Evolutionary conservation across 2,888 invertebrate species (phyloP).

Genomic region (Eremobia ochroleuca): DNA sequence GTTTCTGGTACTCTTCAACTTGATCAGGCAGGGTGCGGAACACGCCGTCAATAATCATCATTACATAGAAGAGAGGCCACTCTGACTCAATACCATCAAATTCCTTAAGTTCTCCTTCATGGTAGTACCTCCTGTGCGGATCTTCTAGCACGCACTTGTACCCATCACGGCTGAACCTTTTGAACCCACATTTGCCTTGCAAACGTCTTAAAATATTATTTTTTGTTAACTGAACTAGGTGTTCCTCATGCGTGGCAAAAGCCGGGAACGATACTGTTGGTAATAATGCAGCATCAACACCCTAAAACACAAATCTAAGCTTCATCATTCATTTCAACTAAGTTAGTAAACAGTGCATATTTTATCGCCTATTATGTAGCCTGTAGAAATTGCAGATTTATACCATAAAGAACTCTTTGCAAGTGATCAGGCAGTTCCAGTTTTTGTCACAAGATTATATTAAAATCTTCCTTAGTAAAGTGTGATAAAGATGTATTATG

Average conservation of each 20-base stretch:
- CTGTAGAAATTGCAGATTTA: neutral
- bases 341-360: neutral
- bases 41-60: slow-evolving; percentile 99
- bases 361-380: neutral
- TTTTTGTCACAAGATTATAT: neutral
- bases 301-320: slow-evolving; percentile 89
- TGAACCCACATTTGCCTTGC: slow-evolving; percentile 97
- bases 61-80: slow-evolving; percentile 99
- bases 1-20: slow-evolving; percentile 97
- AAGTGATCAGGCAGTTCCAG: neutral
- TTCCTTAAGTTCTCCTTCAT: slow-evolving; percentile 97
- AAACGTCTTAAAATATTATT: slow-evolving; percentile 95
- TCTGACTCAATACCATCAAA: slow-evolving; percentile 99
- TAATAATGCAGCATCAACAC: slow-evolving; percentile 97
- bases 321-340: slow-evolving; percentile 1
- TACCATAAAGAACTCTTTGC: neutral
- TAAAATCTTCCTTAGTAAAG: neutral
- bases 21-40: slow-evolving; percentile 96
- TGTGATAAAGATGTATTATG: neutral
- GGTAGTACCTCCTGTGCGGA: slow-evolving; percentile 94
- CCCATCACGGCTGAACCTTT: slow-evolving; percentile 98
- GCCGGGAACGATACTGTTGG: slow-evolving; percentile 99
- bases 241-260: slow-evolving; percentile 99
- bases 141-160: slow-evolving; percentile 97
- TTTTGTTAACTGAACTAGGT: slow-evolving; percentile 96